These are phyloP conservation scores for Thereva nobilitata DNA, from an alignment of 2,888 invertebrate species.

Conservation along the genomic window DNA sequence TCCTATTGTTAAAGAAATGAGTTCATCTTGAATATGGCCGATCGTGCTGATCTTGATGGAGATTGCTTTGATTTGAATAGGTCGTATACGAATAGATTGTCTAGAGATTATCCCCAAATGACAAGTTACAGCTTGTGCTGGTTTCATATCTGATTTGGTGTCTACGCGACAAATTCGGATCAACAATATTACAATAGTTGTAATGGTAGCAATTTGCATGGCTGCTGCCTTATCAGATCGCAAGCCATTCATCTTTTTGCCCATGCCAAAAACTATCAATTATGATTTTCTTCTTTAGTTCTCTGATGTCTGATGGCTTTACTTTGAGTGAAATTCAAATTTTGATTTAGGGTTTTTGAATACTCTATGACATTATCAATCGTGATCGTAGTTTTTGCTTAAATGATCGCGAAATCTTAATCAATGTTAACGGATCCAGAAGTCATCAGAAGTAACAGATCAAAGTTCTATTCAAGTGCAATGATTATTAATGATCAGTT, in stretches of 20 bases:
- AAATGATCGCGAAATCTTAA: no score
- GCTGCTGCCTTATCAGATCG: constrained; percentile 12
- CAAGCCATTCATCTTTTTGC: background rate
- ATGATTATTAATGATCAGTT: constrained; percentile 17
- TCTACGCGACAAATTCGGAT: no score
- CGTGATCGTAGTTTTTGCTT: background rate
- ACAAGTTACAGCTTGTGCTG: no score
- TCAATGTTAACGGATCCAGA: no score
- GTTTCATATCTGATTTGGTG: no score
- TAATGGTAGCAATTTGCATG: constrained; percentile 21
- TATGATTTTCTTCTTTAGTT: background rate
- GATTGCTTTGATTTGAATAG: no score
- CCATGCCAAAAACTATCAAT: background rate
- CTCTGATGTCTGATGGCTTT: background rate
- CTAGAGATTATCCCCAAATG: no score
- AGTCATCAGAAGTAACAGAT: no score
- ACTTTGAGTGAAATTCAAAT: constrained; percentile 6
- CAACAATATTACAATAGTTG: background rate
- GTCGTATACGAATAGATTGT: no score
- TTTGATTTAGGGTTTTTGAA: constrained; percentile 9
- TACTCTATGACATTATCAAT: background rate
- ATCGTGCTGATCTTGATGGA: no score
- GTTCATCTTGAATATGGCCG: no score
- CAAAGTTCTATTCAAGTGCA: background rate
- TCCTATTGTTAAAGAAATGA: no score